A percentile compares a stretch with the other conserved stretches of the same genome.
Conservation (phyloP, 2,113 vertebrate genomes). For the Labeo catla region DNA sequence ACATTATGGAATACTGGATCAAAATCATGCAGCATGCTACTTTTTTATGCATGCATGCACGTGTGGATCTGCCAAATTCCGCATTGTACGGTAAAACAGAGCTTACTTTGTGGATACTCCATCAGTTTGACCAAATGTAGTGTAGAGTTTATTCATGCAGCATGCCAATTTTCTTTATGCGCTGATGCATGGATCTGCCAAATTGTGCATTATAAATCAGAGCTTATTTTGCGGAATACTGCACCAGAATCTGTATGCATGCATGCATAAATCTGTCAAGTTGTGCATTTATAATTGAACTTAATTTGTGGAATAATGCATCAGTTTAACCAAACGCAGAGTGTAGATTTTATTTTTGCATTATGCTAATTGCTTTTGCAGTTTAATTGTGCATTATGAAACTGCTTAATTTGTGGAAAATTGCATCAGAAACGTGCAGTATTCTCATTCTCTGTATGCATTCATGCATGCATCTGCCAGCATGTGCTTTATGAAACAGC, state of each 20-base stretch:
- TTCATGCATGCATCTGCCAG: background rate
- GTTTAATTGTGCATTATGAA: background rate
- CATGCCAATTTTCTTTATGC: background rate
- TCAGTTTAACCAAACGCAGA: background rate
- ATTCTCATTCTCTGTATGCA: too few species aligned
- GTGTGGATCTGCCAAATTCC: too few species aligned
- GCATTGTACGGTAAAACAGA: too few species aligned
- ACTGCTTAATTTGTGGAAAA: too few species aligned
- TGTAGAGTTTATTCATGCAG: background rate
- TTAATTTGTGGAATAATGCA: background rate
- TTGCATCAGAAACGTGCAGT: too few species aligned
- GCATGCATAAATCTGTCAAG: background rate
- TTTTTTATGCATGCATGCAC: too few species aligned
- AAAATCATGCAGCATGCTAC: too few species aligned
- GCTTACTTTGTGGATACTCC: too few species aligned
- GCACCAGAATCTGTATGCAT: background rate
- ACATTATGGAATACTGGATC: too few species aligned
- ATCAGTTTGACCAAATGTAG: too few species aligned
- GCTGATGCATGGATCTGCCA: background rate
- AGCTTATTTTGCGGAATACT: background rate
- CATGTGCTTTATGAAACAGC: background rate
- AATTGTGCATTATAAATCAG: background rate
- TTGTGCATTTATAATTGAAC: too few species aligned
- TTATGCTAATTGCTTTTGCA: background rate
- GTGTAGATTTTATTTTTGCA: background rate